Evolutionary conservation across 2,888 invertebrate species (phyloP).

Genomic region (Bugula neritina): DNA sequence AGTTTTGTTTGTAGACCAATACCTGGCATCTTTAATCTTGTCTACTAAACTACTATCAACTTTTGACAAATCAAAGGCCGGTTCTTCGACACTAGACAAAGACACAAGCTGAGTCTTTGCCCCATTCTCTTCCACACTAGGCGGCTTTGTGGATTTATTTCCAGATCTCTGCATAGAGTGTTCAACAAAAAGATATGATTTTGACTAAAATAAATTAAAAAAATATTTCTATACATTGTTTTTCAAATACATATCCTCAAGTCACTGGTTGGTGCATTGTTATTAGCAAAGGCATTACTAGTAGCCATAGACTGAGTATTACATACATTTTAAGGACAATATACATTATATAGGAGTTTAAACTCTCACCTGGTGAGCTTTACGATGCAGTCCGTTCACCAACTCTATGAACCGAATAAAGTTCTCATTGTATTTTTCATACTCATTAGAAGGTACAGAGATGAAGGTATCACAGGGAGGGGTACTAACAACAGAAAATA

Average conservation of each 20-base stretch:
- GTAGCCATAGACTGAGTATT: too few relatives aligned
- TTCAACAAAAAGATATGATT: too few relatives aligned
- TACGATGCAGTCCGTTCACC: conserved; percentile 69
- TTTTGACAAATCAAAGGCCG: background rate
- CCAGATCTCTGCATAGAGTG: background rate
- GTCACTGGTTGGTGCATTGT: too few relatives aligned
- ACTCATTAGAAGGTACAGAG: background rate
- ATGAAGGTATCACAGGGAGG: conserved; percentile 6
- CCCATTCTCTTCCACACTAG: background rate
- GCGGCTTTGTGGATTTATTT: background rate
- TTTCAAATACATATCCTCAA: too few relatives aligned
- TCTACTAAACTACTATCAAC: background rate
- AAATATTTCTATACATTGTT: too few relatives aligned
- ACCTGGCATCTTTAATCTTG: conserved; percentile 13
- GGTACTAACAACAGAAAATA: too few relatives aligned
- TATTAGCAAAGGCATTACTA: too few relatives aligned
- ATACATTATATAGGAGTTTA: background rate
- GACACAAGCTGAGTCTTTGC: background rate
- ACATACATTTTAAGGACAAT: too few relatives aligned
- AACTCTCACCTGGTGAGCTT: background rate
- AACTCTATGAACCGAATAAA: conserved; percentile 66
- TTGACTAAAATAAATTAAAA: too few relatives aligned
- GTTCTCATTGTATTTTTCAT: conserved; percentile 37
- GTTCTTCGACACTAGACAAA: background rate
- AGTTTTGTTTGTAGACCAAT: too few relatives aligned